Evolutionary conservation across 2,113 vertebrate species (phyloP), one percentile per base, ranked within the genome.

Genomic region (Melanotaenia duboulayi): DNA sequence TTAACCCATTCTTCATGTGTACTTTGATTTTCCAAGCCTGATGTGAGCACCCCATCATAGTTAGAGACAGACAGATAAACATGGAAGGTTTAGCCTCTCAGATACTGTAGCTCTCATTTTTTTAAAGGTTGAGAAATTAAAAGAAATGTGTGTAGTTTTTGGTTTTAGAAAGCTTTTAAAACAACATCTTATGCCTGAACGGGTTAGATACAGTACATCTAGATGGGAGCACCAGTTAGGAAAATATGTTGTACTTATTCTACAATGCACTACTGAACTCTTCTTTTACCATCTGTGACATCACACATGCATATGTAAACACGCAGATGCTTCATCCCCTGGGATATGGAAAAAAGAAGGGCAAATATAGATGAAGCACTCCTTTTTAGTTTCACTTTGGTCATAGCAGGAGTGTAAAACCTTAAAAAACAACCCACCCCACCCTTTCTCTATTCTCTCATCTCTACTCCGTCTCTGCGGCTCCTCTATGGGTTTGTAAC

Each of bases 211-310:
- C 54, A 12, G 56, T 59, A 32, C 54, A 12, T 67, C 65, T 49
- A 8, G 67, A 40, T 1, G 1, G 19, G 55, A 32, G 17, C 25
- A 52, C 52, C 48, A 28, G 56, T 14, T 58, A 73, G 83, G 50
- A 76, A 64, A 68, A 65, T 55, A 28, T 58, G 52, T 84, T 28
- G 56, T 51, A 40, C 60, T 65, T 0, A 19, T 42, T 61, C 50
- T 68, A 56, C 66, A 4, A 12, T 32, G 72, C 77, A 19, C 62
- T 49, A 42, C 74, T 83, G 86, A 90, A 84, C 86, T 78, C 65
- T 42, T 50, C 44, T 44, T 78, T 61, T 74, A 71, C 78, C 56
- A 66, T 46, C 39, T 54, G 1, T 74, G 71, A 69, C 9, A 51
- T 72, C 28, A 22, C 55, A 3, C 46, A 52, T 65, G 24, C 32